Base-by-base conservation (phyloP, 2,888 invertebrate genomes). In the Parnassius orleans region DNA sequence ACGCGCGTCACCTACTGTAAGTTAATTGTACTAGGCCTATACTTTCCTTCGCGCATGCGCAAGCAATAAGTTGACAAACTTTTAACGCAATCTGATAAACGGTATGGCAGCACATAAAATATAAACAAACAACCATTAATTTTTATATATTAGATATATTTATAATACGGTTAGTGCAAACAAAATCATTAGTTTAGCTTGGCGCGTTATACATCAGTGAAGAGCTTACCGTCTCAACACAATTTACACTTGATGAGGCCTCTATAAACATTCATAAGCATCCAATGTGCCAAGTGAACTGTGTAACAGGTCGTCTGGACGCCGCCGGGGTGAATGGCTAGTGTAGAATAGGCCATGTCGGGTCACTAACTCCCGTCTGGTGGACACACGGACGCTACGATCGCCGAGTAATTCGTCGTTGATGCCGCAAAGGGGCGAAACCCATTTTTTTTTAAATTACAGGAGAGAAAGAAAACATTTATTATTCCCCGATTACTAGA, bases 241-340 rank as follows among this genome's bases (percentile, higher is more conserved):
- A 66, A 54, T 64, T 58, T 56, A 57, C 58, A 60, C 53, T 48
- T 50, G 61, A 64, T 60, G 63, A 65, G 62, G 69, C 61, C 60
- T 68, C 64, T 69, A 69, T 75, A 73, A 72, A 71, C 72, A 75
- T 67, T 70, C 69, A 74, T 74, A 74, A 75, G 69, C 72, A 75
- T 66, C 65, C 65, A 65, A 64, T 68, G 78, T 72, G 72, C 71
- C 76, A 76, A 85, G 79, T 81, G 83, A 80, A 77, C 79, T 84
- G 87, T 84, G 84, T 84, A 84, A 84, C 85, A 84, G 85, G 84
- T 84, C 84, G 87, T 87, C 87, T 85, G 84, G 82, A 68, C 77
- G 72, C 60, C 71, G 82, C 74, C 81, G 84, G 86, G 86, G 84
- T 84, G 86, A 87, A 83, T 69, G 86, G 80, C 84, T 87, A 86